Evolutionary conservation across 2,888 invertebrate genomes (phyloP).

Genomic region (Hirtodrosophila trivittata): DNA sequence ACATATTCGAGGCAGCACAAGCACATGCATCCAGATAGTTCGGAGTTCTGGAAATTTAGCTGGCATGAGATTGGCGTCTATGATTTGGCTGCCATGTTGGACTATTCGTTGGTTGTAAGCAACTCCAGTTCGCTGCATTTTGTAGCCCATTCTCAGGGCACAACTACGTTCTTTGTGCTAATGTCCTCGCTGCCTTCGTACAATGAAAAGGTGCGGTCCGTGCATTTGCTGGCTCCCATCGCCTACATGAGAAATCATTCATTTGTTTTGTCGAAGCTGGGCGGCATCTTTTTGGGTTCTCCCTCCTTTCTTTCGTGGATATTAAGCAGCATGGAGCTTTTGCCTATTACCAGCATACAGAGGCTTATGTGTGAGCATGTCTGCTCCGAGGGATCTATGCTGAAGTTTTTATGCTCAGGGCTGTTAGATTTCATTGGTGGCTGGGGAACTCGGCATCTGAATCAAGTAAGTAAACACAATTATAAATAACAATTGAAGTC

Average conservation of each 20-base stretch:
- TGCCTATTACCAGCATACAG: constrained; percentile 85
- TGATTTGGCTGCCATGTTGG: constrained; percentile 93
- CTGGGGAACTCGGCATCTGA: constrained; percentile 81
- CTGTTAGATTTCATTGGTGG: constrained; percentile 80
- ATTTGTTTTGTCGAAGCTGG: constrained; percentile 84
- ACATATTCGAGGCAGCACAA: constrained; percentile 85
- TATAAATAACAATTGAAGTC: background rate
- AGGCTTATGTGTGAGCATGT: constrained; percentile 83
- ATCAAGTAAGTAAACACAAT: constrained; percentile 69
- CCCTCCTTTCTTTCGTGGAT: constrained; percentile 77
- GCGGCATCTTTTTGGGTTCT: constrained; percentile 83
- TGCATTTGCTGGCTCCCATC: constrained; percentile 89
- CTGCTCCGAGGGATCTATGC: constrained; percentile 85
- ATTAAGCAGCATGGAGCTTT: constrained; percentile 85
- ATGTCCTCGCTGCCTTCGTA: constrained; percentile 88
- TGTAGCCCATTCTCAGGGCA: constrained; percentile 88
- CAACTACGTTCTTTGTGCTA: constrained; percentile 90
- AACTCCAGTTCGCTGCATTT: constrained; percentile 88
- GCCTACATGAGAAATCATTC: constrained; percentile 85
- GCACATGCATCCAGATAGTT: constrained; percentile 84
- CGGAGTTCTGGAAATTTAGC: constrained; percentile 87
- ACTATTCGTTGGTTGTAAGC: constrained; percentile 87
- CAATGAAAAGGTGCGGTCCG: constrained; percentile 87
- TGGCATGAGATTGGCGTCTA: constrained; percentile 89
- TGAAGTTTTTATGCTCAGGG: constrained; percentile 77